Percentiles rank a stretch among this genome's conserved stretches.
Conservation (phyloP, 1,140 invertebrate species). For the Cyphomyrmex costatus region DNA sequence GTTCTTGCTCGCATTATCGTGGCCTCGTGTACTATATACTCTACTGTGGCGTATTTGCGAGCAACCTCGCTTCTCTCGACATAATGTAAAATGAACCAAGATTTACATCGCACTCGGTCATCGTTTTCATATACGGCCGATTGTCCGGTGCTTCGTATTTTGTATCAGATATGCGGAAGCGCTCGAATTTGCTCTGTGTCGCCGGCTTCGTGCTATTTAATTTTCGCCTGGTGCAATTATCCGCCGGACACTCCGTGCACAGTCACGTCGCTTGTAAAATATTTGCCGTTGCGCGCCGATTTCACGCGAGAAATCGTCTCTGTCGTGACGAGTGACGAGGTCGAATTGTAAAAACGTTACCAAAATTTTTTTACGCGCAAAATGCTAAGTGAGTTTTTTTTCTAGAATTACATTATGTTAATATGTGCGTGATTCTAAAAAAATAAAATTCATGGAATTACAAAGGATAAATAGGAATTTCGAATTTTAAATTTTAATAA, state of each 20-base stretch:
- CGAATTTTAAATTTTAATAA: not conserved
- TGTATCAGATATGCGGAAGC: conserved; percentile 30
- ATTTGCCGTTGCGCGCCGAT: conserved; percentile 50
- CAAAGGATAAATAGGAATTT: not conserved
- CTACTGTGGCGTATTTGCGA: conserved; percentile 65
- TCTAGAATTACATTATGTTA: not conserved
- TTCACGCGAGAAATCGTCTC: conserved; percentile 16
- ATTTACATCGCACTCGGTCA: conserved; percentile 74
- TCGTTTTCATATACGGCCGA: conserved; percentile 64
- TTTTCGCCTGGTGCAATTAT: conserved; percentile 58
- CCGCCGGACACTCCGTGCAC: not conserved
- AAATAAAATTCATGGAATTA: not conserved
- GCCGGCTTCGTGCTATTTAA: conserved; percentile 67
- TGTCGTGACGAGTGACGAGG: conserved; percentile 36
- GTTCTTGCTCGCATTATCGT: conserved; percentile 61
- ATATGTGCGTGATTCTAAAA: not conserved
- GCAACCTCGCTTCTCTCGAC: conserved; percentile 63
- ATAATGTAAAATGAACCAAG: conserved; percentile 74
- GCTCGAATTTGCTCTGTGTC: conserved; percentile 29
- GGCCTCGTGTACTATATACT: not conserved
- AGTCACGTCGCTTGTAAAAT: conserved; percentile 9
- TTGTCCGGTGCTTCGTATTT: conserved; percentile 69
- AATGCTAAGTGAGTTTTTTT: not conserved
- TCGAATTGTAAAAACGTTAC: conserved; percentile 11
- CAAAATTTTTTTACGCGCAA: not conserved